Base-by-base conservation (phyloP, 2,113 vertebrate species). In the Desmodus rotundus region DNA sequence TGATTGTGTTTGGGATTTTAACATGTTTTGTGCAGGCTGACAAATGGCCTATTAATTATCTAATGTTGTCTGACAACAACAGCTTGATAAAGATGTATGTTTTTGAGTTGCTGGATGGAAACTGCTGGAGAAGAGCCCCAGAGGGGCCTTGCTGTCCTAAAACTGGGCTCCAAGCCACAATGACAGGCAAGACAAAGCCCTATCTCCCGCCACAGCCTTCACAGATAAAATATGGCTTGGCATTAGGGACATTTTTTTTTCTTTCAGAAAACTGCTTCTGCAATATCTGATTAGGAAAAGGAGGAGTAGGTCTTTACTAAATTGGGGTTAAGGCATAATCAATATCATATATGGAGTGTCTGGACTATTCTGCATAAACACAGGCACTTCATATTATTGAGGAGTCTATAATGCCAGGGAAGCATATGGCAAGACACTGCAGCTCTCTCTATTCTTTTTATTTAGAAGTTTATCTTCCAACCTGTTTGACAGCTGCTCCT, bases 31-130 rank as follows among this genome's bases (percentile, higher is more conserved):
- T 99, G 98, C 99, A 99, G 99, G 99, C 99, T 99, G 99, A 99
- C 99, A 99, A 99, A 99, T 99, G 99, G 99, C 99, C 99, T 99
- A 99, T 99, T 99, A 99, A 99, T 99, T 99, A 99, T 99, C 99
- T 99, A 99, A 99, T 99, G 99, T 99, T 99, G 99, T 99, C 99
- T 99, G 99, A 99, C 99, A 99, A 99, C 99, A 99, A 99, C 98
- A 98, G 98, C 99, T 99, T 99, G 99, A 99, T 99, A 99, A 99
- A 99, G 99, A 99, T 99, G 99, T 99, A 99, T 99, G 99, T 99
- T 99, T 99, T 99, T 98, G 98, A 99, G 98, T 98, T 97, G 84
- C 98, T 98, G 98, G 98, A 98, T 98, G 98, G 98, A 98, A 99
- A 98, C 98, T 97, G 97, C 98, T 95, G 96, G 98, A 98, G 98